A percentile compares a stretch with the other conserved stretches of the same genome.
Evolutionary conservation across 1,140 invertebrate species (phyloP).

Genomic region (Plodia interpunctella): DNA sequence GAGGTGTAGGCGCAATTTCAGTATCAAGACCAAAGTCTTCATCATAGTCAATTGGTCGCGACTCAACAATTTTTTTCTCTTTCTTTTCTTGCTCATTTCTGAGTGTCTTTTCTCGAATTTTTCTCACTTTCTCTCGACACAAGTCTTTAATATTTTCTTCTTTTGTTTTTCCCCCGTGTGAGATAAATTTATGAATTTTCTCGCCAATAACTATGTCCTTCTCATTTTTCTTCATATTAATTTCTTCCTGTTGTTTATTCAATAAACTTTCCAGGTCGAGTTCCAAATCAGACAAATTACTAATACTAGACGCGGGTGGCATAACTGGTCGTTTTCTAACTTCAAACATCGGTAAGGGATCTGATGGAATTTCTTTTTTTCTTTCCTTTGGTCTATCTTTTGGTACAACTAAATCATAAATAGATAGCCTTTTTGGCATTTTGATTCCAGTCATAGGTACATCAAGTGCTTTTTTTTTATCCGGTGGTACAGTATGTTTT

Average conservation of each 20-base stretch:
- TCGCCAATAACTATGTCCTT: neutral
- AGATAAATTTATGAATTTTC: neutral
- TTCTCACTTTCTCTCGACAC: no score
- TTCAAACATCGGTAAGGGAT: neutral
- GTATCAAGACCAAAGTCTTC: neutral
- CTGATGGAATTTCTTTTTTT: neutral
- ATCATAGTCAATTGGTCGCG: neutral
- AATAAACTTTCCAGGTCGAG: neutral
- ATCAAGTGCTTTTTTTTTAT: neutral
- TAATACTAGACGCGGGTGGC: neutral
- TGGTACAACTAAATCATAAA: constrained; percentile 38
- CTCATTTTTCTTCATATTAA: neutral
- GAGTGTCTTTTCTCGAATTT: no score
- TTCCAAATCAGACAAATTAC: neutral
- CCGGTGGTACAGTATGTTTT: neutral
- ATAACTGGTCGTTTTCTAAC: neutral
- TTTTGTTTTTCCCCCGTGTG: neutral
- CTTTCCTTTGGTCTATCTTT: constrained; percentile 1
- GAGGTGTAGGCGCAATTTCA: neutral
- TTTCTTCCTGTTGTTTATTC: neutral
- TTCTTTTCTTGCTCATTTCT: no score
- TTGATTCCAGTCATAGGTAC: constrained; percentile 14
- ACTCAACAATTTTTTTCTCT: neutral
- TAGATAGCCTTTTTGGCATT: constrained; percentile 23
- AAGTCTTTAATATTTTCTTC: neutral